Base-by-base conservation (phyloP, 2,113 vertebrate genomes). In the Arvicanthis niloticus region DNA sequence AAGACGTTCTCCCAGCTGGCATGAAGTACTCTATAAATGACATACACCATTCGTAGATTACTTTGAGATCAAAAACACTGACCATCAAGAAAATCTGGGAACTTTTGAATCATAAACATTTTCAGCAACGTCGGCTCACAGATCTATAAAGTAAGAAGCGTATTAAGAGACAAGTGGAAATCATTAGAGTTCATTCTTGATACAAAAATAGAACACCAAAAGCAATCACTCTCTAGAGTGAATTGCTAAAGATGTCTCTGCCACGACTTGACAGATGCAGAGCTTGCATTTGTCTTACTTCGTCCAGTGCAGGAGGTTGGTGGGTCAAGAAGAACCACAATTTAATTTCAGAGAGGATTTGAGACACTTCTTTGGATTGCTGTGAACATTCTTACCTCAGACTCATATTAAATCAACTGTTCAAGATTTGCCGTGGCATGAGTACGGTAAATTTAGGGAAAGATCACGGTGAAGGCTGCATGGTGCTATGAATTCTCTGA, bases 161-260 rank as follows among this genome's bases (percentile, higher is more conserved):
- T 60, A 60, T n/a, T 89, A 81, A 3, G 2, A 48, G 34, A 45
- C 16, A 87, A 95, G 48, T 67, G 22, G 48, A 84, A 58, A 92
- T 77, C 75, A 72, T 76, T 95, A 31, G 1, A 34, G 8, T 51
- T 78, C 24, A 1, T 48, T 62, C 37, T 70, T 93, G 45, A 56
- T 91, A 81, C 53, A 84, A 92, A 96, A 94, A 68, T 88, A 85
- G 89, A 78, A 75, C 51, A 82, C 37, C 68, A 70, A 11, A 91
- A 51, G n/a, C 80, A 86, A 17, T 58, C 24, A 19, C 24, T 76
- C 68, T 87, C n/a, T n/a, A 87, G 7, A 29, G 40, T 53, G 72
- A 60, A 87, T 0, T 65, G 16, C 19, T 45, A 12, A 65, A 91
- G 42, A 37, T 42, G 19, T 75, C 5, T 16, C 8, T 88, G 56